Base-by-base conservation (phyloP, 2,113 vertebrate species). In the Ascaphus truei region DNA sequence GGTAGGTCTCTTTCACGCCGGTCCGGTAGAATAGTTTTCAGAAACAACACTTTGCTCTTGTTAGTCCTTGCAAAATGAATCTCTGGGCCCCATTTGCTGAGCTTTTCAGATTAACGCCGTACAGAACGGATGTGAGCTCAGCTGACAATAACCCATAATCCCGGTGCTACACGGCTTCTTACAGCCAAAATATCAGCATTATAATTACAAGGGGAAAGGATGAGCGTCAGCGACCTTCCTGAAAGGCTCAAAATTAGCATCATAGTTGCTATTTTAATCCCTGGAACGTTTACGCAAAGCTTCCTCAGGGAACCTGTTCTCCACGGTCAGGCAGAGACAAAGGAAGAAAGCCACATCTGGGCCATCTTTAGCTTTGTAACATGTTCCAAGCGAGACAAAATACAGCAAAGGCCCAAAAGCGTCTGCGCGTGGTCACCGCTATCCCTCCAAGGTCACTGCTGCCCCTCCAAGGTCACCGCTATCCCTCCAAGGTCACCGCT, bases 241-340 rank as follows among this genome's bases (percentile, higher is more conserved):
- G 25, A 69, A 69, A 69, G 31, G 45, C 45, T 59, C 56, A 13
- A 37, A 68, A 69, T 60, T 69, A 59, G 43, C 56, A 60, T 59
- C 37, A 29, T 23, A 39, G 20, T 20, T 59, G 41, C 41, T 59
- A 60, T 69, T 60, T 69, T 60, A 60, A 51, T 9, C 53, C 23
- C 13, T 20, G 12, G 41, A 50, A 58, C 65, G 45, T 6, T 37
- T 33, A 60, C 23, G 6, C 56, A 15, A 20, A 23, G 39, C 33
- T 23, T 60, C 39, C 39, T 31, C 51, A 51, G 59, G 30, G 41
- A 20, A 39, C 25, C 11, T 18, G 41, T 39, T 47, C 37, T 67
- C 27, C 51, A 67, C n/a, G n/a, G 51, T 56, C 27, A 67, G 5
- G 4, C 45, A 37, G 16, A 43, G 4, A 43, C 51, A 45, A 47